Evolutionary conservation across 2,888 invertebrate genomes (phyloP).

Genomic region (Pachydiplax longipennis): DNA sequence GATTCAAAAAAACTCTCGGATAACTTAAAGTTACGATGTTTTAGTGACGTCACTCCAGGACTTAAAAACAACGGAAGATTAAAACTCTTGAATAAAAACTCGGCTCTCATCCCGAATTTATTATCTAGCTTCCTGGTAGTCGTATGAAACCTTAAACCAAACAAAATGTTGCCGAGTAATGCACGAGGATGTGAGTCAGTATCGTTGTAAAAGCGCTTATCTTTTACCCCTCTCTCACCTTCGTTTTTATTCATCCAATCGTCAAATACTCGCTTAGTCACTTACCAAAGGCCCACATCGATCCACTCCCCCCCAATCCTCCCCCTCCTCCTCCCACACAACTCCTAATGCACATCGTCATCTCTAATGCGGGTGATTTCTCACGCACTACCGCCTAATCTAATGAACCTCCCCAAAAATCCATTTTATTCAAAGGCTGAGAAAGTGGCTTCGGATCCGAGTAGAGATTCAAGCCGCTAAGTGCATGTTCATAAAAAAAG

Average conservation of each 20-base stretch:
- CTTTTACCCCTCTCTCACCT: background rate
- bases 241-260: background rate
- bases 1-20: too few relatives aligned
- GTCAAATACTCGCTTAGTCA: slow-evolving; percentile 28
- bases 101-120: too few relatives aligned
- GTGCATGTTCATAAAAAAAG: background rate
- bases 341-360: slow-evolving; percentile 11
- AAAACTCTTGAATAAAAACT: too few relatives aligned
- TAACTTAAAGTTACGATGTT: too few relatives aligned
- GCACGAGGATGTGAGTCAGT: too few relatives aligned
- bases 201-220: background rate
- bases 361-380: slow-evolving; percentile 38
- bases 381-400: slow-evolving; percentile 40
- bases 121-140: too few relatives aligned
- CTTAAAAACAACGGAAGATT: too few relatives aligned
- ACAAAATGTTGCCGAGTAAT: too few relatives aligned
- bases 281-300: background rate
- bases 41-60: too few relatives aligned
- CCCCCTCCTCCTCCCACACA: background rate
- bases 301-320: background rate
- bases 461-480: background rate
- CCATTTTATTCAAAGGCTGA: background rate
- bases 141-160: too few relatives aligned
- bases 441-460: background rate
- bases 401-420: slow-evolving; percentile 21